Base-by-base conservation (phyloP, 2,797 vertebrate species). In the Myripristis murdjan region DNA sequence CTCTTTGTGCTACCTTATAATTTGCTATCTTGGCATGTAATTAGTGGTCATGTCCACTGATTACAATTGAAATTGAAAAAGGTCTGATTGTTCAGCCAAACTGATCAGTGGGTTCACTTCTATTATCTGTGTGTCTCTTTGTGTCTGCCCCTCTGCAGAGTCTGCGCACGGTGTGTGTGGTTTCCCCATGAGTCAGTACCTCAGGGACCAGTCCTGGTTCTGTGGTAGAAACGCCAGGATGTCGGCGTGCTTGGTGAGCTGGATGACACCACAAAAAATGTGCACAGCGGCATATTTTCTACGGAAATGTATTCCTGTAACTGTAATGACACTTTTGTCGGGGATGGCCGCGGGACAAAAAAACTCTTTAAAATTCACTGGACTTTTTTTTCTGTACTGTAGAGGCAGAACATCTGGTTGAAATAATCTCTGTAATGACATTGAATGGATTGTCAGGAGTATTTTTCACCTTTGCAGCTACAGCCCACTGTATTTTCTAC, bases 161-260 rank as follows among this genome's bases (percentile, higher is more conserved):
- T 44, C 67, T 69, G 61, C 37, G 10, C 24, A 44, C 14, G 35
- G 65, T 9, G 71, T 57, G 37, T 93, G 78, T 64, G 95, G 95
- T 46, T 95, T 95, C 86, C 95, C 95, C 65, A 89, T 95, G 91
- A 95, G 95, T 70, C 92, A 75, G 69, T 90, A 93, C 88, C 89
- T 95, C 70, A 87, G 80, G 41, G 70, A 79, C 46, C 85, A 67
- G 66, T 71, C 87, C 49, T 94, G 91, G 84, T 93, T 93, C 83
- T 95, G 95, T 15, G 95, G 95, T 70, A 83, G 95, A 55, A 95
- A 95, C 15, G 95, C 94, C 81, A 92, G 95, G 87, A 95, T 95
- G 95, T 95, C 95, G 8, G 95, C 95, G 0, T 95, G 95, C 82
- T 83, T 95, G 88, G 95, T 95, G 82, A 92, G 93, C 87, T 20